Percentiles rank a stretch among this genome's conserved stretches.
phyloP scores from a whole-genome alignment of 2,888 invertebrate genomes.

The Auanema sp. region DNA sequence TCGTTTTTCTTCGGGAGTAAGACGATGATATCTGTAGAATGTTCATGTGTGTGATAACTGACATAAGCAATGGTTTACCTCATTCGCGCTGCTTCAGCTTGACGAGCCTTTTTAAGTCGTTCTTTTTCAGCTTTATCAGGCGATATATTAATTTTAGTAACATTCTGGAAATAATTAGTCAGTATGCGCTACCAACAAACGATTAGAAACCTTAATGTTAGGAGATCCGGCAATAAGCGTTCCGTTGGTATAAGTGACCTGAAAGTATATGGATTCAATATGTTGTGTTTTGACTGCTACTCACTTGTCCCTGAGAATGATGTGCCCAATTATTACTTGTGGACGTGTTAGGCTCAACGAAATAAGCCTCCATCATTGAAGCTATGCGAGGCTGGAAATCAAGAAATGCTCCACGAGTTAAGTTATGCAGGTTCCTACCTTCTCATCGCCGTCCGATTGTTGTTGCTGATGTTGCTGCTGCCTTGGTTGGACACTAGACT shows the following conservation, averaged over 20 bases:
- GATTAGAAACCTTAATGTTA: constrained; percentile 2
- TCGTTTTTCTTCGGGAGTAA: constrained; percentile 58
- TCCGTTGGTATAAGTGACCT: constrained; percentile 14
- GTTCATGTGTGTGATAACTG: background rate
- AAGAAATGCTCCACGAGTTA: background rate
- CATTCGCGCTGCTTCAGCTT: constrained; percentile 62
- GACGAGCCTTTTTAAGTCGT: constrained; percentile 53
- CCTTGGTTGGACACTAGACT: background rate
- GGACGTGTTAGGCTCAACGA: constrained; percentile 5
- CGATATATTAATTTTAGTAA: constrained; percentile 17
- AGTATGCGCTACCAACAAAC: background rate
- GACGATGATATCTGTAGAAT: constrained; percentile 51
- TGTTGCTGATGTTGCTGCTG: no score
- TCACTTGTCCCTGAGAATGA: background rate
- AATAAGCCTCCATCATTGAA: constrained; percentile 6
- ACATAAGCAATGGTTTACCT: constrained; percentile 20
- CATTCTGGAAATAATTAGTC: constrained; percentile 5
- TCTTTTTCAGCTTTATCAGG: constrained; percentile 55
- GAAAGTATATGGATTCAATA: background rate
- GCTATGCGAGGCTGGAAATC: background rate
- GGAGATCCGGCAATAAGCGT: constrained; percentile 7
- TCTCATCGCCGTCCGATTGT: no score
- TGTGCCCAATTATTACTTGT: constrained; percentile 8
- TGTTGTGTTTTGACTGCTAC: background rate
- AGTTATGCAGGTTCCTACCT: background rate